Evolutionary conservation across 2,113 vertebrate species (phyloP), one percentile per base, ranked within the genome.

Genomic region (Brachyhypopomus occidentalis): DNA sequence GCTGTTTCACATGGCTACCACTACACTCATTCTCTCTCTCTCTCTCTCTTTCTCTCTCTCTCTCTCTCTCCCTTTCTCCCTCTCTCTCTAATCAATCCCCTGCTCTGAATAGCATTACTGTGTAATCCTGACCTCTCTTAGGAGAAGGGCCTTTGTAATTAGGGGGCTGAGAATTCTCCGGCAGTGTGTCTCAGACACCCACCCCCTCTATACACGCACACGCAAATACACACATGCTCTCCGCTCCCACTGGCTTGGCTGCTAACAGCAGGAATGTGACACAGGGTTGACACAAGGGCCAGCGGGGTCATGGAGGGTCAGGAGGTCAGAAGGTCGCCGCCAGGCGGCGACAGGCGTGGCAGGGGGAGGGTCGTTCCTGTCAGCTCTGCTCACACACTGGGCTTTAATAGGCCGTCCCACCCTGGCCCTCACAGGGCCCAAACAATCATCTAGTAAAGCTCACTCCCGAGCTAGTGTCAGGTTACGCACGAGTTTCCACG

Each of bases 181-280:
- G 72, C 72, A 76, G 80, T 59, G 36, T 76, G 72, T 81, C 80
- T 81, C 36, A 81, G 55, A 81, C 72, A 70, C 73, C 73, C 80
- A 48, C 73, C 80, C 72, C 48, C 80, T 69, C 72, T 60, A 72
- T 72, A 70, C 62, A 80, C 78, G 84, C 75, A 80, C 84, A 88
- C 86, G 84, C 74, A 81, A 74, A 52, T 36, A 60, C 82, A 72
- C 85, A 70, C 75, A 75, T 80, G 58, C 82, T 64, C 73, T 72
- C 30, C 60, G n/a, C 71, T 45, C 84, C 72, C 84, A 70, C 79
- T 55, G 17, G 22, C 75, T 79, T 36, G 75, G 70, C 83, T 45
- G 30, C 76, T 58, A 84, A 83, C 75, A 84, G 75, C 74, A 84
- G 82, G 84, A 88, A 91, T 84, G 85, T 92, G 88, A 90, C 87